phyloP scores from a whole-genome alignment of 2,888 invertebrate species.

The Polyploca ridens region DNA sequence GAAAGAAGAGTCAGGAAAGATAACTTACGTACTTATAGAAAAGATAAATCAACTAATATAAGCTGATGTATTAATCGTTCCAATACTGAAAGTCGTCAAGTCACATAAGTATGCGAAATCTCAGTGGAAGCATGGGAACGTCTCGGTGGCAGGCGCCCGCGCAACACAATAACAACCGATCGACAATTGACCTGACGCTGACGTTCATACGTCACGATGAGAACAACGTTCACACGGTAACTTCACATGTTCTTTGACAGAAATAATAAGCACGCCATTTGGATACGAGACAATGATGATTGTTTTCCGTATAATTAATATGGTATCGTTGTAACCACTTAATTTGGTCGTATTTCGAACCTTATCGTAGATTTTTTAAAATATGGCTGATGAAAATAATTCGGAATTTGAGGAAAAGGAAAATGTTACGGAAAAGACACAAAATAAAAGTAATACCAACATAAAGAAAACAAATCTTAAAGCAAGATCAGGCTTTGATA shows the following conservation, averaged over 20 bases:
- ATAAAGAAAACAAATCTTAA: not conserved
- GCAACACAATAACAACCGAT: conserved; percentile 54
- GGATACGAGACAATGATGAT: conserved; percentile 47
- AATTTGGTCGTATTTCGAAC: not conserved
- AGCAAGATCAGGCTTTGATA: not conserved
- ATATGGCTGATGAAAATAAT: not conserved
- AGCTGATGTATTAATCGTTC: not conserved
- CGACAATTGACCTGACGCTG: conserved; percentile 67
- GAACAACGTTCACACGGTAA: conserved; percentile 70
- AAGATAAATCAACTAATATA: not conserved
- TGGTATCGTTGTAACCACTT: conserved; percentile 7
- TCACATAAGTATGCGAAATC: conserved; percentile 67
- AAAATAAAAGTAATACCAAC: not conserved
- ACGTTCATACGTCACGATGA: conserved; percentile 65
- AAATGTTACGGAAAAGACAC: not conserved
- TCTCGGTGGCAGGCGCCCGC: conserved; percentile 24
- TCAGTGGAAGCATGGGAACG: conserved; percentile 55
- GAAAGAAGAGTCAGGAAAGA: not conserved
- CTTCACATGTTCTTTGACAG: conserved; percentile 46
- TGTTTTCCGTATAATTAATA: conserved; percentile 43
- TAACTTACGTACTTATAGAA: not conserved
- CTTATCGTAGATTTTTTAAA: no score
- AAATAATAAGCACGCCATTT: conserved; percentile 51
- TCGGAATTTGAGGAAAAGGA: no score
- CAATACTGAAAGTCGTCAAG: conserved; percentile 40